These are phyloP conservation scores for Tauraco erythrolophus DNA, from an alignment of 2,113 vertebrate species.

Conservation along the genomic window DNA sequence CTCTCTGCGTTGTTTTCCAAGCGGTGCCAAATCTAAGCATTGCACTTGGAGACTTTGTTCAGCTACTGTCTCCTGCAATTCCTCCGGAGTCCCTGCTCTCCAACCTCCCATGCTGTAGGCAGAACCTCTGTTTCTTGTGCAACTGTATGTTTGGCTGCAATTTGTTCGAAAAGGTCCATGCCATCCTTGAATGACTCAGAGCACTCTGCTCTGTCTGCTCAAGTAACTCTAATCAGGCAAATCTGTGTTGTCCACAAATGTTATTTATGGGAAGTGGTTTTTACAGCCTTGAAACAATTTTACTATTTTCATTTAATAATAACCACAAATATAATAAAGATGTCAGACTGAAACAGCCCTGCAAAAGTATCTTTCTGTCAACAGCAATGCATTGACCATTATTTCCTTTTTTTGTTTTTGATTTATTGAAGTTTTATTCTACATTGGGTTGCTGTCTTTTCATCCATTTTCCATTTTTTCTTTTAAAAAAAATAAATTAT, in stretches of 20 bases:
- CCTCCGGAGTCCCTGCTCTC: neutral
- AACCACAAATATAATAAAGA: neutral
- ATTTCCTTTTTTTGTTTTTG: neutral
- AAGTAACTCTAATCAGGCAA: neutral
- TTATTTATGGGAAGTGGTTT: neutral
- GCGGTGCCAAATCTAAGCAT: rapidly evolving
- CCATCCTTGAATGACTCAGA: neutral
- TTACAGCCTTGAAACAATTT: neutral
- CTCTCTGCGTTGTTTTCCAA: neutral
- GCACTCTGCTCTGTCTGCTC: rapidly evolving
- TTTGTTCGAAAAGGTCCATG: neutral
- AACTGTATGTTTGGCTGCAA: neutral
- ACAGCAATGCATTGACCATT: neutral
- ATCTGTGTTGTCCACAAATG: neutral
- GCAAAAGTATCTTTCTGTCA: neutral
- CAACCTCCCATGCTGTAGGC: neutral
- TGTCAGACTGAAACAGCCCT: neutral
- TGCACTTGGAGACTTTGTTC: neutral
- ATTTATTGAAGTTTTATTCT: neutral
- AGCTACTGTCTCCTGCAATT: neutral
- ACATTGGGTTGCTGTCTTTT: neutral
- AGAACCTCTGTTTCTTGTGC: neutral
- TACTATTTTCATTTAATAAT: neutral
- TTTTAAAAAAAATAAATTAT: neutral
- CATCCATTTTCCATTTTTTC: neutral